Evolutionary conservation across 2,113 vertebrate genomes (phyloP), one percentile per base, ranked within the genome.

Genomic region (Tauraco erythrolophus): DNA sequence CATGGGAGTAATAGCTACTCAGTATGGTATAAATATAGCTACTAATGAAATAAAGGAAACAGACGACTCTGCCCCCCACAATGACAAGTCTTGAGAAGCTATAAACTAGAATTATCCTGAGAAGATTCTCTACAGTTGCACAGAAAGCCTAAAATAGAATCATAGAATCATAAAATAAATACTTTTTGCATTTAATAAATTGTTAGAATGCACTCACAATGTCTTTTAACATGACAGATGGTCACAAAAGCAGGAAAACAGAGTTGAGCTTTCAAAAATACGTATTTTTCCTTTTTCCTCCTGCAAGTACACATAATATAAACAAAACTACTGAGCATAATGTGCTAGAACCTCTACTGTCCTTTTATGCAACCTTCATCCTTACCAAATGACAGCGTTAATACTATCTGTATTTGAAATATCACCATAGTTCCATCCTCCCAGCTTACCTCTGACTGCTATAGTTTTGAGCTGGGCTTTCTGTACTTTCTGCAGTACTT

Each of bases 31-130:
- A 92, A 95, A 94, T 91, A 76, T 68, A 92, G 56, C 33, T 69
- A 27, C 81, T 88, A 83, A 65, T 65, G 70, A 93, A 96, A 88
- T 69, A 80, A 88, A 93, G 84, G 88, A 92, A 96, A 88, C 22
- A 21, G 70, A 93, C 92, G 82, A 90, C 53, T 60, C 27, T 79
- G 62, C 79, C 84, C 37, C 84, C n/a, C 70, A 88, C 61, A 65
- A 9, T 64, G 45, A 89, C 77, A 94, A 88, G 54, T 79, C 50
- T 92, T 5, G 8, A 84, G 58, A 88, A 85, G 43, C 65, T 88
- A 19, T 27, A 80, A 88, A 61, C 56, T 76, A 45, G 46, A 88
- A 88, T 69, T 82, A 61, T 51, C 45, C 14, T 54, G 53, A 71
- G 41, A 46, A n/a, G 37, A 22, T 88, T 84, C 37, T 88, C 57